Conservation (phyloP, 2,888 invertebrate species). For the Tetragonisca angustula region DNA sequence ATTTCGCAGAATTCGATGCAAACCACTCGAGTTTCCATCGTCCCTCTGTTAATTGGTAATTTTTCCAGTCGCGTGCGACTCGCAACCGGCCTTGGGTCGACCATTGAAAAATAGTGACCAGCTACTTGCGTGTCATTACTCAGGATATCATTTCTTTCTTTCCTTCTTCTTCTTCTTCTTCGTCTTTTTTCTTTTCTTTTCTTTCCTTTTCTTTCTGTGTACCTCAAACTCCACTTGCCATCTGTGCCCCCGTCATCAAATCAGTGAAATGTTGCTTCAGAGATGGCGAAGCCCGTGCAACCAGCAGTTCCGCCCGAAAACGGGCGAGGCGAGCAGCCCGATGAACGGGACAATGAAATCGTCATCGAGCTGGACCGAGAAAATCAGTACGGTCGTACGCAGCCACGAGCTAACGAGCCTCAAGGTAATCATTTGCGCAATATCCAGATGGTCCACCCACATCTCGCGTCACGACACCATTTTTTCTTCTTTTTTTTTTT, state of each 20-base stretch:
- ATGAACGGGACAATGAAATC: slow-evolving; percentile 88
- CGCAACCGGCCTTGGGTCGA: neutral
- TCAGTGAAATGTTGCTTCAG: slow-evolving; percentile 81
- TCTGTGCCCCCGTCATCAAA: slow-evolving; percentile 64
- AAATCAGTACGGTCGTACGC: slow-evolving; percentile 87
- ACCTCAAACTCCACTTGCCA: slow-evolving; percentile 41
- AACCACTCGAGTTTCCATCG: slow-evolving; percentile 9
- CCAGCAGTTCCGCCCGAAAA: slow-evolving; percentile 83
- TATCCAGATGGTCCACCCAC: slow-evolving; percentile 57
- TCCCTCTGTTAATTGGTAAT: slow-evolving; percentile 16
- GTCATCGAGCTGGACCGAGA: slow-evolving; percentile 88
- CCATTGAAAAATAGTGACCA: slow-evolving; percentile 22
- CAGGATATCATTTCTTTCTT: slow-evolving; percentile 18
- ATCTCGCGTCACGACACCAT: slow-evolving; percentile 32
- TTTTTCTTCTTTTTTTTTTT: neutral
- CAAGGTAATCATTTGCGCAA: slow-evolving; percentile 81
- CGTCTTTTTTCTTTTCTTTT: no score
- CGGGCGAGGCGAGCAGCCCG: slow-evolving; percentile 85
- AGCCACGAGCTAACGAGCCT: slow-evolving; percentile 83
- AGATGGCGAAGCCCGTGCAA: slow-evolving; percentile 82
- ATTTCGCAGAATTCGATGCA: slow-evolving; percentile 16
- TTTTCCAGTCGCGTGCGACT: slow-evolving; percentile 35
- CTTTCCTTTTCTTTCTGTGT: slow-evolving; percentile 13
- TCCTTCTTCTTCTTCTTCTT: neutral
- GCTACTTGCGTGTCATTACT: neutral